Percentiles rank a stretch among this genome's conserved stretches.
phyloP scores from a whole-genome alignment of 1,140 invertebrate genomes.

The Pseudomyrmex dendroicus region DNA sequence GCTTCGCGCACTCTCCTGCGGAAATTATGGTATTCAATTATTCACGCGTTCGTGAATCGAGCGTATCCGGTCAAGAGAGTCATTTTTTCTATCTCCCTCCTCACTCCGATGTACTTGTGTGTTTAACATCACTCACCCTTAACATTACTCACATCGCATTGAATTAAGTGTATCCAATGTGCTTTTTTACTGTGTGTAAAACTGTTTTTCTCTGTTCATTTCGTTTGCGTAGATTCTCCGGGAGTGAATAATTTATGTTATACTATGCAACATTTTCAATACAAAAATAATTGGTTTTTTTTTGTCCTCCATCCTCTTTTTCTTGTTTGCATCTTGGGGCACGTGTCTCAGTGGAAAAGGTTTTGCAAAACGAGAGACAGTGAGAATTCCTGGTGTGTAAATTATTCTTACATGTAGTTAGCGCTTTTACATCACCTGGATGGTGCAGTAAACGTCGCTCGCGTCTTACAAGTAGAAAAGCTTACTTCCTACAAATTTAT shows the following conservation, averaged over 20 bases:
- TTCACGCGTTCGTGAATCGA: conserved; percentile 23
- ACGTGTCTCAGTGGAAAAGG: too few species aligned
- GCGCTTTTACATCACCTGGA: not conserved
- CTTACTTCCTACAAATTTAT: conserved; percentile 7
- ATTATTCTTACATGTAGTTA: too few species aligned
- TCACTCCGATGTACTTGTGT: not conserved
- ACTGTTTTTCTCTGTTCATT: not conserved
- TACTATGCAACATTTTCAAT: too few species aligned
- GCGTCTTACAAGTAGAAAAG: conserved; percentile 3
- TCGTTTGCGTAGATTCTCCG: conserved; percentile 35
- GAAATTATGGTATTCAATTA: conserved; percentile 31
- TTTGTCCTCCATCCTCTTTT: too few species aligned
- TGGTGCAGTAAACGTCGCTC: conserved; percentile 9
- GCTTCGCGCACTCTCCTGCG: not conserved
- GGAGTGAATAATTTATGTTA: too few species aligned
- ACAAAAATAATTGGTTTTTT: too few species aligned
- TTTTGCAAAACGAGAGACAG: too few species aligned
- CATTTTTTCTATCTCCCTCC: not conserved
- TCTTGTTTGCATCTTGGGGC: too few species aligned
- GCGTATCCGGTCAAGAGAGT: not conserved
- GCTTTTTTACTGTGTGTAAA: not conserved
- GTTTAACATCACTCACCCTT: not conserved
- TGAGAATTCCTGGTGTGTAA: too few species aligned
- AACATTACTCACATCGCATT: not conserved
- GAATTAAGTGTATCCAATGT: conserved; percentile 26